phyloP scores from a whole-genome alignment of 2,888 invertebrate species.

The Nycteola revayana region DNA sequence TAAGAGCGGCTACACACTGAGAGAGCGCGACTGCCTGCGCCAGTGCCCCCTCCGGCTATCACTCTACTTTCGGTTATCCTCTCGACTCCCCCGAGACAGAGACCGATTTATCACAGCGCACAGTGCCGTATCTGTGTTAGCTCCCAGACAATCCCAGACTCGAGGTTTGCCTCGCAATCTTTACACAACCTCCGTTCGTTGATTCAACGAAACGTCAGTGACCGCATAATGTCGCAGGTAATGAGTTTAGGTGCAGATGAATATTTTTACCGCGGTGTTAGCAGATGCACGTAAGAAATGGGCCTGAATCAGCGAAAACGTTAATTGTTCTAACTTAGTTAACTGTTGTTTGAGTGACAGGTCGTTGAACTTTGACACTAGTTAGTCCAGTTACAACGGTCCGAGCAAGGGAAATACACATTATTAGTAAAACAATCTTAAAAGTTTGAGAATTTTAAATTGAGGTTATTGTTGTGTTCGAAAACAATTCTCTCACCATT shows the following conservation, averaged over 20 bases:
- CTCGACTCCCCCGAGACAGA: slow-evolving; percentile 65
- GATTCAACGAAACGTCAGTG: slow-evolving; percentile 40
- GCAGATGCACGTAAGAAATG: slow-evolving; percentile 34
- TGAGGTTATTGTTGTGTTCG: too few species aligned
- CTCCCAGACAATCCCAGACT: slow-evolving; percentile 50
- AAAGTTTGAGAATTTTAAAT: too few species aligned
- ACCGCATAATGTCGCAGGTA: slow-evolving; percentile 51
- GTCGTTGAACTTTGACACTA: slow-evolving; percentile 38
- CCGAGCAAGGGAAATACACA: slow-evolving; percentile 36
- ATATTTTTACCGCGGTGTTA: slow-evolving; percentile 40
- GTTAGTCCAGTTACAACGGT: slow-evolving; percentile 53
- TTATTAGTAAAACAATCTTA: slow-evolving; percentile 15
- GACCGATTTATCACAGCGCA: slow-evolving; percentile 70
- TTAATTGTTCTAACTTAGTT: slow-evolving; percentile 35
- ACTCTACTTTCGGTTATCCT: slow-evolving; percentile 73
- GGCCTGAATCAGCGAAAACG: slow-evolving; percentile 31
- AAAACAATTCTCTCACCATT: too few species aligned
- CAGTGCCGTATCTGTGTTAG: slow-evolving; percentile 50
- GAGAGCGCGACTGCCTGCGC: slow-evolving; percentile 50
- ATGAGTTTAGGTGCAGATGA: slow-evolving; percentile 37
- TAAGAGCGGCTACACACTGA: slow-evolving; percentile 70
- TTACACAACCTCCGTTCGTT: slow-evolving; percentile 33
- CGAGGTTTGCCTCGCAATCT: slow-evolving; percentile 38
- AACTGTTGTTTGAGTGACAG: slow-evolving; percentile 33
- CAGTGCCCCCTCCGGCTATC: slow-evolving; percentile 66